Base-by-base conservation (phyloP, 2,888 invertebrate genomes). In the Noctua janthina region DNA sequence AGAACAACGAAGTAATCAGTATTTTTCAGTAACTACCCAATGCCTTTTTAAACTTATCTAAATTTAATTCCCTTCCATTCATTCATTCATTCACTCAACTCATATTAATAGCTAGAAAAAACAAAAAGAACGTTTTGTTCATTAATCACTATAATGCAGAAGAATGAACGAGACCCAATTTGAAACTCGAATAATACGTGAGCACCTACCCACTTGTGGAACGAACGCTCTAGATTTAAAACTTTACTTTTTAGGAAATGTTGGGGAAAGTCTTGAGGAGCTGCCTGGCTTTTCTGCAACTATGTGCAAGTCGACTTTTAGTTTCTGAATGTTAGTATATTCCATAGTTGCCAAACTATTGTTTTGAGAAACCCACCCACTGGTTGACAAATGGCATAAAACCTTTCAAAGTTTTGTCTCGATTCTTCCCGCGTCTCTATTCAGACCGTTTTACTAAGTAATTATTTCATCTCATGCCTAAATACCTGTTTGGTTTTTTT, bases 171-270 rank as follows among this genome's bases (percentile, higher is more conserved):
- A 70, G 70, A 77, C 59, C 71, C 85, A 83, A 88, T 90, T 87
- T 81, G 67, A 85, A 89, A 82, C 73, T 81, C 78, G 81, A 78
- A 82, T 90, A 83, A 84, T 84, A 86, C 87, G 89, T 85, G 83
- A 82, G 74, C 67, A 64, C 43, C 51, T 74, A 67, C 74, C 79
- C 81, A 83, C 84, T 88, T 85, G 86, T 86, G 69, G 74, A 87
- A 82, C 64, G 72, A 83, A 81, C 66, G 68, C 35, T 85, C 77
- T 74, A 64, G 64, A 81, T 82, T 83, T 81, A 78, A 62, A 84
- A 81, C 79, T 76, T 70, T 76, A 62, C 29, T 64, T 68, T 81
- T 81, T 72, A 69, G 29, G 23, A 75, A 74, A 54, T 66, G 54
- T 69, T 82, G n/a, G 17, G 35, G 35, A 51, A 20, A 39, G 56